Conservation (phyloP, 2,797 vertebrate species). For the Propithecus perrieri region DNA sequence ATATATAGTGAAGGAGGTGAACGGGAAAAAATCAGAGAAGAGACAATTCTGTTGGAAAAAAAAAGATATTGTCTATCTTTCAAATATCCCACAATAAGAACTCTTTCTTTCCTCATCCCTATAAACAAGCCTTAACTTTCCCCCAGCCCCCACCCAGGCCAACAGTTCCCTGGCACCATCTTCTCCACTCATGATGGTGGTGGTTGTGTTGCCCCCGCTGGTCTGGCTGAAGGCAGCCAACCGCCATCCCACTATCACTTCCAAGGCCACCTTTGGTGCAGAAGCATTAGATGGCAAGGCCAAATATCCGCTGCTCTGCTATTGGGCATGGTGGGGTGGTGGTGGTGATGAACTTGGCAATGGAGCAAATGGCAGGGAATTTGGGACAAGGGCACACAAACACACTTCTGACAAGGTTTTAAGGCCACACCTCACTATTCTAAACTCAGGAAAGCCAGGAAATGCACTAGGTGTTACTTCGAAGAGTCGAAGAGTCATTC, state of each 20-base stretch:
- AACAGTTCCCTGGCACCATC: neutral
- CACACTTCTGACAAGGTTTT: neutral
- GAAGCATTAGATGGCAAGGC: neutral
- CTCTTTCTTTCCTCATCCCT: neutral
- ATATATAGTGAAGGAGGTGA: neutral
- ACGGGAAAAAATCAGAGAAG: neutral
- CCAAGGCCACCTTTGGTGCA: no score
- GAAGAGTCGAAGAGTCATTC: rapidly evolving
- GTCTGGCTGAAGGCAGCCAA: neutral
- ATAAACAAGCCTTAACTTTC: neutral
- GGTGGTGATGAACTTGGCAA: neutral
- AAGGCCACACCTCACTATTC: neutral
- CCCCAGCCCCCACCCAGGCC: no score
- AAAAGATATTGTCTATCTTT: neutral
- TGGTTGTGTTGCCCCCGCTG: neutral
- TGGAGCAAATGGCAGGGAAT: neutral
- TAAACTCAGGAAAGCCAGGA: neutral
- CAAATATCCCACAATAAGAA: neutral
- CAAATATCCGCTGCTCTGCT: neutral
- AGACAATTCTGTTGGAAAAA: neutral
- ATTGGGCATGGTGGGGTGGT: neutral
- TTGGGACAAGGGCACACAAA: neutral
- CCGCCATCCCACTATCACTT: neutral
- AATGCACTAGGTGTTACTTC: neutral
- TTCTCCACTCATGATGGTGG: neutral